Conservation (phyloP, 2,797 vertebrate species). For the Sebastiscus tertius region DNA sequence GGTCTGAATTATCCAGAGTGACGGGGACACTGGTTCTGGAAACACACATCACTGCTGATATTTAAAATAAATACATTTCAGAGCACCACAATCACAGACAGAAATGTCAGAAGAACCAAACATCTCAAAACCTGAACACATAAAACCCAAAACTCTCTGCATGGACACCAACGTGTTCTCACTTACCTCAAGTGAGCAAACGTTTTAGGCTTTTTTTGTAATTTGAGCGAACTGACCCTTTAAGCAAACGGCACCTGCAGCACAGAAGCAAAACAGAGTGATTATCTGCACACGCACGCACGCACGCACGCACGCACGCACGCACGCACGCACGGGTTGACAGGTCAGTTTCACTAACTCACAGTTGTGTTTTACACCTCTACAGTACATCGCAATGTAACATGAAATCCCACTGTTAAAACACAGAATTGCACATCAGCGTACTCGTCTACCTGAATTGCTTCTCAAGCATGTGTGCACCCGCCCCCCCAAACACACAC, state of each 20-base stretch:
- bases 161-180: background rate
- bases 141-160: background rate
- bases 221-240: background rate
- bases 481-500: background rate
- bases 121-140: background rate
- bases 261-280: background rate
- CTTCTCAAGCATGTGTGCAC: background rate
- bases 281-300: constrained; percentile 1
- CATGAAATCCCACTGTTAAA: constrained; percentile 13
- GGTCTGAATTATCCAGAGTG: background rate
- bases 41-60: background rate
- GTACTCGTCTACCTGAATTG: constrained; percentile 13
- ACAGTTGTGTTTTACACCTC: background rate
- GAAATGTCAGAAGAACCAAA: background rate
- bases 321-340: background rate
- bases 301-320: background rate
- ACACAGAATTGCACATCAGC: constrained; percentile 16
- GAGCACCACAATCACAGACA: background rate
- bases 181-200: background rate
- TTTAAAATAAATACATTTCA: background rate
- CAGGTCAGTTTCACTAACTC: constrained; percentile 12
- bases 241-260: background rate
- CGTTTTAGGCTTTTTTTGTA: background rate
- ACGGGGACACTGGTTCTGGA: background rate
- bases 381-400: constrained; percentile 37